Evolutionary conservation across 2,797 vertebrate genomes (phyloP), one percentile per base, ranked within the genome.

Genomic region (Salarias fasciatus): DNA sequence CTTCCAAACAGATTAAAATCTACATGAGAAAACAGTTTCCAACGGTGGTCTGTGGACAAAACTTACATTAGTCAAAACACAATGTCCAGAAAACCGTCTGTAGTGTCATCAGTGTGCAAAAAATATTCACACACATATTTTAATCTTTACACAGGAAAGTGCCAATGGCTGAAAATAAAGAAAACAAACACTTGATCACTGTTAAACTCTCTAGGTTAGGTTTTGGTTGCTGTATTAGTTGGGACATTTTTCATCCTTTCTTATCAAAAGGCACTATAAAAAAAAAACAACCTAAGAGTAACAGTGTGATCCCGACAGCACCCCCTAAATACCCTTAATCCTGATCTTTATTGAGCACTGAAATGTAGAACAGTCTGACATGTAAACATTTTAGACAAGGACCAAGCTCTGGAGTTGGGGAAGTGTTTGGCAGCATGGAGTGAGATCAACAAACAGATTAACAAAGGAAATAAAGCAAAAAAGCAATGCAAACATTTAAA

Each of bases 141-240:
- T 54, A n/a, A 53, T 80, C 59, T 78, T 72, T 66, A 87, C 71
- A 85, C 62, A 71, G 55, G 63, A 89, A 90, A 88, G 81, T 86
- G 83, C 79, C 80, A 66, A 85, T 14, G 72, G 70, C 73, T 63
- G 38, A 13, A 65, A 63, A 69, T 53, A 47, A 74, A 74, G 73
- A 67, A 9, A 12, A 53, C 63, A 60, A 56, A 62, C 45, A 53
- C 31, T 56, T 55, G 45, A 74, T 44, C 56, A 46, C 63, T 51
- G 53, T 57, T 52, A 49, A 64, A 74, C 64, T 61, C 42, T 61
- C 56, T 58, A 45, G 24, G 71, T 85, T 84, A 78, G 42, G 68
- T 82, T 91, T 88, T 85, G 88, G 88, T 89, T 91, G 79, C 67
- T 85, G 71, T 76, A 66, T 83, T 84, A 88, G 82, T 86, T 50